Evolutionary conservation across 2,113 vertebrate species (phyloP), one percentile per base, ranked within the genome.

Genomic region (Lasiurus cinereus): DNA sequence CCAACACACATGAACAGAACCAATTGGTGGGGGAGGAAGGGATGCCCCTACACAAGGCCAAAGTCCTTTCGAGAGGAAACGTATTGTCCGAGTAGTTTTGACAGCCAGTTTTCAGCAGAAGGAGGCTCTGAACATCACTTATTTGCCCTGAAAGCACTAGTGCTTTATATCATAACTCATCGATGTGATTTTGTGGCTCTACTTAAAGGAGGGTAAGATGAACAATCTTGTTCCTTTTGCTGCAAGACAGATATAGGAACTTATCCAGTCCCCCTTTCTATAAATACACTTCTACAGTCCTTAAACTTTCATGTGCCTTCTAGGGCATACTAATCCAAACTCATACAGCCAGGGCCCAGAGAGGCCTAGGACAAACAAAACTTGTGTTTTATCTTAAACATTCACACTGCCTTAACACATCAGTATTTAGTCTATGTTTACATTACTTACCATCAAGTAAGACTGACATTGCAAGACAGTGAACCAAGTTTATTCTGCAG

Each of bases 141-240:
- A 87, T 66, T 39, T 83, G 22, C 46, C 72, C 16, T 64, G 14
- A 64, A 74, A 91, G 18, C 7, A 94, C 11, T 19, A 59, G 46
- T 88, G 50, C 12, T 79, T 90, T 77, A 27, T n/a, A 91, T 56
- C 33, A 87, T 43, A 79, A 15, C 21, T 88, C 59, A 76, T 7
- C 59, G 27, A 74, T 16, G 29, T 6, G 12, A 84, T 76, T 94
- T 80, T 13, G 16, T 6, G 22, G 36, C 16, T 66, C 22, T 89
- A 14, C 50, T 74, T 93, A 76, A 87, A 83, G 67, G 52, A 83
- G 72, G 29, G 4, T 69, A 93, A 92, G 56, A 85, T 15, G n/a
- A 93, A 91, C 8, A 88, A 92, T 82, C 19, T 62, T 83, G 14
- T 27, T 31, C 43, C 72, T 93, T 80, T 76, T 91, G 48, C 31